Evolutionary conservation across 1,140 invertebrate species (phyloP).

Genomic region (Elymnias hypermnestra): DNA sequence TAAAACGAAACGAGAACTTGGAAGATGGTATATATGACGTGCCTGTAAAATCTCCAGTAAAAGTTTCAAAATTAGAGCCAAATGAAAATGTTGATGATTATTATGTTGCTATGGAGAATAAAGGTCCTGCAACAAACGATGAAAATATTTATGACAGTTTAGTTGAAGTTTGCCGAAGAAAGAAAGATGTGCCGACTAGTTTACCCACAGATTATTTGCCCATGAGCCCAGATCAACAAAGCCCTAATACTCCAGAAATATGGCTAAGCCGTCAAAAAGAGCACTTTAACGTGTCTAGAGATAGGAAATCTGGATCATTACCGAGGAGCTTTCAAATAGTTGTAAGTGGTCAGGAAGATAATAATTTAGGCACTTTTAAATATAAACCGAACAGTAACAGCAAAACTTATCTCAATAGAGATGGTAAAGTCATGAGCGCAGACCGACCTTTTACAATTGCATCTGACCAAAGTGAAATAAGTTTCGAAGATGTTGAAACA

Average conservation of each 20-base stretch:
- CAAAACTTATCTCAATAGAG: slow-evolving; percentile 74
- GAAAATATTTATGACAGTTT: slow-evolving; percentile 62
- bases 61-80: slow-evolving; percentile 27
- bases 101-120: slow-evolving; percentile 59
- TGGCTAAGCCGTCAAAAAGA: slow-evolving; percentile 75
- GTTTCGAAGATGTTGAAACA: slow-evolving; percentile 77
- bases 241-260: slow-evolving; percentile 70
- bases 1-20: slow-evolving; percentile 44
- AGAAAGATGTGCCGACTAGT: slow-evolving; percentile 41
- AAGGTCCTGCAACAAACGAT: slow-evolving; percentile 31
- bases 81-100: slow-evolving; percentile 32
- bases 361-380: slow-evolving; percentile 58
- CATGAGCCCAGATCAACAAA: slow-evolving; percentile 66
- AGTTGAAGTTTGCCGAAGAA: slow-evolving; percentile 52
- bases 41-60: slow-evolving; percentile 58
- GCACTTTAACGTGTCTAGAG: slow-evolving; percentile 69
- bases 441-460: slow-evolving; percentile 83
- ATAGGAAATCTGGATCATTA: slow-evolving; percentile 84
- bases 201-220: slow-evolving; percentile 56
- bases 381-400: slow-evolving; percentile 68
- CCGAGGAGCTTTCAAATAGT: slow-evolving; percentile 85
- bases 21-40: slow-evolving; percentile 70
- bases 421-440: slow-evolving; percentile 72
- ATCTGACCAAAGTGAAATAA: slow-evolving; percentile 79
- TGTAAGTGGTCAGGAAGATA: slow-evolving; percentile 59